These are phyloP conservation scores for Eudyptes chrysolophus DNA, from an alignment of 2,113 vertebrate genomes.

Conservation along the genomic window DNA sequence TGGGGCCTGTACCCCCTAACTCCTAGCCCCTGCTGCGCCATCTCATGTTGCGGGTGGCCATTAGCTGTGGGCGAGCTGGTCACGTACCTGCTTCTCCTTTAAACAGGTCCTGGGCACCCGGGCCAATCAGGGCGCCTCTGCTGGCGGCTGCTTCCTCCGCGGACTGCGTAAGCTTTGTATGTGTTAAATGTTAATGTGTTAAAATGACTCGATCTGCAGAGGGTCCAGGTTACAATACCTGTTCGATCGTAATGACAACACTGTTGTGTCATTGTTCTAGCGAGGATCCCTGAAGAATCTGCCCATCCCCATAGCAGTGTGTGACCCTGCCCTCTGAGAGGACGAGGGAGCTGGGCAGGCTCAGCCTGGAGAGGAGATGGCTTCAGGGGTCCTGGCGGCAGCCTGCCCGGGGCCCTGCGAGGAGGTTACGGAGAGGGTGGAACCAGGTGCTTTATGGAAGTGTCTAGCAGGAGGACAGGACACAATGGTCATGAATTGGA, in stretches of 20 bases:
- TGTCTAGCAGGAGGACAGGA: too few relatives aligned
- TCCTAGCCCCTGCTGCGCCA: too few relatives aligned
- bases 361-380: background rate
- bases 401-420: accelerated
- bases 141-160: accelerated
- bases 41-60: accelerated
- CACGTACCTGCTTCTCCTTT: background rate
- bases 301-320: accelerated
- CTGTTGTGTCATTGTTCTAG: background rate
- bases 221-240: background rate
- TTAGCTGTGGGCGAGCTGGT: accelerated
- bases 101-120: accelerated
- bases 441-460: background rate
- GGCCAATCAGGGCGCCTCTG: accelerated
- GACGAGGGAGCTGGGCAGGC: background rate
- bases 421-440: too few relatives aligned
- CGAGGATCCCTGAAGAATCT: background rate
- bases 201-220: background rate
- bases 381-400: accelerated
- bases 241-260: accelerated
- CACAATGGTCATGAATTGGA: background rate
- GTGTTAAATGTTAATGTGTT: background rate
- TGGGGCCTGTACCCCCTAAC: accelerated
- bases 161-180: accelerated
- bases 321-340: background rate